Evolutionary conservation across 2,113 vertebrate species (phyloP), one percentile per base, ranked within the genome.

Genomic region (Pygoscelis adeliae): DNA sequence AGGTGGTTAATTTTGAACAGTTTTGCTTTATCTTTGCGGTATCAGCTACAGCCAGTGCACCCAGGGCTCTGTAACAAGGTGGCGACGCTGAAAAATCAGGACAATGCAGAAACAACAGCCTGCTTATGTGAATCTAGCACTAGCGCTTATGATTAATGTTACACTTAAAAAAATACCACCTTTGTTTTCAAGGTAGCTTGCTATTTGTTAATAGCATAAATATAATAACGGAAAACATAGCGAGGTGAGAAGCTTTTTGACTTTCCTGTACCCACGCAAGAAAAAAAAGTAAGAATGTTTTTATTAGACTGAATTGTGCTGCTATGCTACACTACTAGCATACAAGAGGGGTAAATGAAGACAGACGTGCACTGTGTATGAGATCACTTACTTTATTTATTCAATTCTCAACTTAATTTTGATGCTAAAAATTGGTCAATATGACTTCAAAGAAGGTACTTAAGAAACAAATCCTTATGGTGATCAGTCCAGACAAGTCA

Each of bases 351-450:
- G 15, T 26, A 93, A 97, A 96, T 91, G 55, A 97, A 66, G 73
- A 96, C 80, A 97, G 73, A 80, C 69, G 46, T 32, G 25, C 62
- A 72, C 55, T 46, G 13, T 32, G 42, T 81, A 92, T 42, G 80
- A 95, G 82, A 95, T 94, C 97, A 97, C 22, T 97, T 96, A 96
- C 26, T 96, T 96, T 97, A 97, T 98, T 98, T 96, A 82, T 94
- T 93, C 74, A 94, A 26, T 88, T 96, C 32, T 95, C 90, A 95
- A 87, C 91, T 78, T 89, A 97, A 96, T 93, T 96, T 93, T 87
- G 83, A 97, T 94, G 91, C 88, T 97, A 96, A 94, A 97, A 93
- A 93, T 93, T 72, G 27, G 65, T 95, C 83, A 95, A 97, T n/a
- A n/a, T n/a, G n/a, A 97, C 97, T 97, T 98, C 81, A 94, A 97